Percentiles rank a stretch among this genome's conserved stretches.
These are phyloP conservation scores for Procambarus virginalis DNA, from an alignment of 1,140 invertebrate genomes.

Conservation along the genomic window DNA sequence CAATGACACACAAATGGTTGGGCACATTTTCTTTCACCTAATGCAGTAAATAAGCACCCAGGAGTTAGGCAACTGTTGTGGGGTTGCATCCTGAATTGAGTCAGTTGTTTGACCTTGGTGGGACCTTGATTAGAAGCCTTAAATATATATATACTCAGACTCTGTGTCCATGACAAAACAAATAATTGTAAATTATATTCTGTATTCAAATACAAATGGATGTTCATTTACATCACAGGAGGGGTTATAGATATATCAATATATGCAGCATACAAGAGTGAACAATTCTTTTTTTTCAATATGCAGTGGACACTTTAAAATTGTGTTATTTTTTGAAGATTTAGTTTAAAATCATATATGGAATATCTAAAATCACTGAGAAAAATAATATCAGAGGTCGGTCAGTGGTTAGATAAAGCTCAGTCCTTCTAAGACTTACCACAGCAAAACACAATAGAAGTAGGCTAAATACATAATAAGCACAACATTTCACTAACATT, in stretches of 20 bases:
- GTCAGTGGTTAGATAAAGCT: not conserved
- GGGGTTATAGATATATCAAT: constrained; percentile 5
- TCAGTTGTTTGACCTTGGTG: too few species aligned
- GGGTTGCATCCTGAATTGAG: too few species aligned
- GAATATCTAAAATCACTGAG: not conserved
- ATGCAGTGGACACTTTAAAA: not conserved
- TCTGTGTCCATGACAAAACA: too few species aligned
- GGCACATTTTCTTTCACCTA: too few species aligned
- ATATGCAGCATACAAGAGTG: constrained; percentile 41
- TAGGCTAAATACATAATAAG: constrained; percentile 18
- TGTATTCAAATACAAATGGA: not conserved
- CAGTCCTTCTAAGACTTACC: not conserved
- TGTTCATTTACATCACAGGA: constrained; percentile 25
- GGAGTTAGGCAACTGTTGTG: too few species aligned
- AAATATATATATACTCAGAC: too few species aligned
- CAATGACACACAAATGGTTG: too few species aligned
- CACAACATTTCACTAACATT: constrained; percentile 50
- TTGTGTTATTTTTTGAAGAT: not conserved
- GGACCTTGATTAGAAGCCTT: too few species aligned
- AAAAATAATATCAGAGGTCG: not conserved
- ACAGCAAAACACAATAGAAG: constrained; percentile 3
- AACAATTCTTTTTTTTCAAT: not conserved
- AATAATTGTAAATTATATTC: not conserved
- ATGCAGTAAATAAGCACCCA: too few species aligned
- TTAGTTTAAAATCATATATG: not conserved